Evolutionary conservation across 1,140 invertebrate species (phyloP).

Genomic region (Drosophila elegans): DNA sequence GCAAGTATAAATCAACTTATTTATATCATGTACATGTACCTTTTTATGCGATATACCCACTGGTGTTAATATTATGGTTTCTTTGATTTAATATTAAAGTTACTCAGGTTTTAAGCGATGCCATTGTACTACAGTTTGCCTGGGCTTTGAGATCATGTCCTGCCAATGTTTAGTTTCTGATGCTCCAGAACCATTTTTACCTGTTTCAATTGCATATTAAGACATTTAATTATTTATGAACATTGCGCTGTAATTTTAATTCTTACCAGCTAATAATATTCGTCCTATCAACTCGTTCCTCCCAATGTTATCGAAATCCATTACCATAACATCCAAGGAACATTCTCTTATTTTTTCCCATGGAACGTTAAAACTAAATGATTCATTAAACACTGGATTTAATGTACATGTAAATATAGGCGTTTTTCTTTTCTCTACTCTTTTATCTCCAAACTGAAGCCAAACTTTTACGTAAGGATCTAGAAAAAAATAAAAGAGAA

Average conservation of each 20-base stretch:
- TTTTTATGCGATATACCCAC: constrained; percentile 13
- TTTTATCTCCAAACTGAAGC: constrained; percentile 97
- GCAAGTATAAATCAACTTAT: constrained; percentile 33
- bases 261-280: constrained; percentile 92
- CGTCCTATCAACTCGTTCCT: constrained; percentile 96
- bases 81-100: constrained; percentile 55
- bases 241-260: background rate
- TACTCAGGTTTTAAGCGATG: constrained; percentile 95
- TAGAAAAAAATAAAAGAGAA: constrained; percentile 74
- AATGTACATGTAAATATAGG: constrained; percentile 97
- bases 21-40: constrained; percentile 15
- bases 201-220: constrained; percentile 65
- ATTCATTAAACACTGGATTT: constrained; percentile 96
- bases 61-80: constrained; percentile 10
- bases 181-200: constrained; percentile 95
- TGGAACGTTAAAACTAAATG: constrained; percentile 96
- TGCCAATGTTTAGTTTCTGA: constrained; percentile 97
- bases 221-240: background rate
- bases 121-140: constrained; percentile 97
- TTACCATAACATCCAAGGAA: constrained; percentile 95
- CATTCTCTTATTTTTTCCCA: constrained; percentile 98
- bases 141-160: constrained; percentile 97
- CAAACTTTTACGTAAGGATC: constrained; percentile 99
- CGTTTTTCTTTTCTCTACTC: constrained; percentile 98
- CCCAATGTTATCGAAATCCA: constrained; percentile 98